Evolutionary conservation across 2,797 vertebrate genomes (phyloP).

Genomic region (Falco novaeseelandiae): DNA sequence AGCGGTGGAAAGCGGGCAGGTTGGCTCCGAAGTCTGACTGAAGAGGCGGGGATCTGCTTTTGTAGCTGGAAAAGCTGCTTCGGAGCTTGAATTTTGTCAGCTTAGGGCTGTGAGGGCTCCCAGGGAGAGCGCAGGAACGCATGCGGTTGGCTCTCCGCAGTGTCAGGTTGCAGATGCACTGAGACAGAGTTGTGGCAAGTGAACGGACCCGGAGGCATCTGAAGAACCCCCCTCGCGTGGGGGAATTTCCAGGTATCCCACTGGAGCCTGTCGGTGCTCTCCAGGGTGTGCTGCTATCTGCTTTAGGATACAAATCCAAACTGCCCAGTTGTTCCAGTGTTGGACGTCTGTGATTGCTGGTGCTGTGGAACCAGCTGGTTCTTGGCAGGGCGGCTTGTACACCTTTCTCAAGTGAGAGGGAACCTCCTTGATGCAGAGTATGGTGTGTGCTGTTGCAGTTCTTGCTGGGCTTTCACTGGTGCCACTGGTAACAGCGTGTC

Average conservation of each 20-base stretch:
- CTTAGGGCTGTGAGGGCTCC: neutral
- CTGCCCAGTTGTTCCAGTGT: neutral
- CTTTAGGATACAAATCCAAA: neutral
- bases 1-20: neutral
- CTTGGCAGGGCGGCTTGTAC: neutral
- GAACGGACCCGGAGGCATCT: neutral
- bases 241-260: neutral
- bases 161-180: neutral
- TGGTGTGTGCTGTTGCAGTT: neutral
- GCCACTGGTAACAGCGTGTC: accelerated
- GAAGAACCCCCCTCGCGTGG: neutral
- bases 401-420: neutral
- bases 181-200: neutral
- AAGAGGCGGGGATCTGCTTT: neutral
- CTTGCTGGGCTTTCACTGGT: neutral
- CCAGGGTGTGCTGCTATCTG: neutral
- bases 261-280: neutral
- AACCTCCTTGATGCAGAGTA: neutral
- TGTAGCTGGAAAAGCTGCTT: neutral
- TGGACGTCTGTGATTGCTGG: neutral
- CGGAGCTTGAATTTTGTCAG: neutral
- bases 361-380: neutral
- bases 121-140: neutral
- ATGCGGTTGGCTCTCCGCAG: neutral
- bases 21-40: neutral